phyloP scores from a whole-genome alignment of 2,888 invertebrate species.

The Cheilosia impressa region DNA sequence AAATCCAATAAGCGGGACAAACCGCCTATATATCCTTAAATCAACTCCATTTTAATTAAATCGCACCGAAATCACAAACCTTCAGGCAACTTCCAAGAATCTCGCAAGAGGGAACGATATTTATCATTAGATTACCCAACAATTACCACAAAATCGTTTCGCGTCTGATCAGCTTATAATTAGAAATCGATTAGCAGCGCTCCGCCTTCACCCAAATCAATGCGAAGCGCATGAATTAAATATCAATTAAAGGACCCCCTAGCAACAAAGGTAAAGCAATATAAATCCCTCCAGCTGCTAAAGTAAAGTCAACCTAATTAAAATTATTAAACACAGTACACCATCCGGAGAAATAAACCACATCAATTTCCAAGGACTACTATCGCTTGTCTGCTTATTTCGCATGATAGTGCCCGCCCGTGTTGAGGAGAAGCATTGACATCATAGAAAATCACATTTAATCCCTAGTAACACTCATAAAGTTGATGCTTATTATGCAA shows the following conservation, averaged over 20 bases:
- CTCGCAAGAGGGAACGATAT: not conserved
- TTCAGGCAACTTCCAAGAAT: not conserved
- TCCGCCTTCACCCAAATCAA: not conserved
- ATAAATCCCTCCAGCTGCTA: not conserved
- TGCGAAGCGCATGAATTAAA: not conserved
- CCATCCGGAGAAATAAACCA: not conserved
- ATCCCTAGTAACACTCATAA: slow-evolving; percentile 17
- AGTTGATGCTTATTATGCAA: slow-evolving; percentile 28
- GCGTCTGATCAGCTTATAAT: slow-evolving; percentile 14
- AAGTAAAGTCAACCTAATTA: slow-evolving; percentile 22
- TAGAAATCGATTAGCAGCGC: slow-evolving; percentile 21
- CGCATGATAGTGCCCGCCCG: not conserved
- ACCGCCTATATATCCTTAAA: too few species aligned
- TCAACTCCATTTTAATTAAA: too few species aligned
- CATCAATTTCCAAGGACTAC: slow-evolving; percentile 6
- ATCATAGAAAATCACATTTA: slow-evolving; percentile 20
- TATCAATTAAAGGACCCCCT: slow-evolving; percentile 9
- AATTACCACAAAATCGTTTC: slow-evolving; percentile 1
- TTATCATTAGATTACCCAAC: too few species aligned
- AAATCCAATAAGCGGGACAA: too few species aligned
- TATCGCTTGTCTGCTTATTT: slow-evolving; percentile 8
- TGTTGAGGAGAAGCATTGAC: not conserved
- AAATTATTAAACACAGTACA: slow-evolving; percentile 11
- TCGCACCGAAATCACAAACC: too few species aligned
- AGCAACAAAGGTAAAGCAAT: not conserved